Conservation (phyloP, 2,797 vertebrate genomes). For the Onychomys leucogaster region DNA sequence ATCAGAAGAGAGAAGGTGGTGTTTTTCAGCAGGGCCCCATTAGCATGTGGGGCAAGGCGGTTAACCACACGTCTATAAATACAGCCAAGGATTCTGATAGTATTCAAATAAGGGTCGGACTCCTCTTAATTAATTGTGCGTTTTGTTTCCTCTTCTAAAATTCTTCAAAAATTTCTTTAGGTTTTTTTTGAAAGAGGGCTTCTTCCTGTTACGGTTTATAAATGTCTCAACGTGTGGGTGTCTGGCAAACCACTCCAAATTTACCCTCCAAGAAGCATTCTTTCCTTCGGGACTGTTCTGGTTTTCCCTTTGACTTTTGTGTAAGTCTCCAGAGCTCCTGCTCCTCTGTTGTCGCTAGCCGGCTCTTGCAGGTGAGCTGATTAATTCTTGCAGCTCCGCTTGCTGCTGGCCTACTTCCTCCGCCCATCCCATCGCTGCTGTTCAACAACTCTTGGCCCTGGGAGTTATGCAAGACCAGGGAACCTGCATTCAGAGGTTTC, state of each 20-base stretch:
- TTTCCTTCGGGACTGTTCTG: conserved; percentile 70
- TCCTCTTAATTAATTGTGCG: conserved; percentile 56
- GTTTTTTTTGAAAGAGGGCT: conserved; percentile 74
- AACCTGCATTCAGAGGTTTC: conserved; percentile 33
- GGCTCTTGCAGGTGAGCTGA: background rate
- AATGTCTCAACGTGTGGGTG: conserved; percentile 79
- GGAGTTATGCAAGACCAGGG: background rate
- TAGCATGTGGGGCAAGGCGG: background rate
- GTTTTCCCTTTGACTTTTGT: conserved; percentile 69
- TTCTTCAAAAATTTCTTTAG: conserved; percentile 54
- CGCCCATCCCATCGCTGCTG: background rate
- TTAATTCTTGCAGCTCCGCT: conserved; percentile 24
- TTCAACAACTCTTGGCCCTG: background rate
- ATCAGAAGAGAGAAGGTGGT: background rate
- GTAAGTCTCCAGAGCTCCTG: conserved; percentile 10
- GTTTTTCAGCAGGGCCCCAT: background rate
- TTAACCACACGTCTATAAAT: conserved; percentile 19
- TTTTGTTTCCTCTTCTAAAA: conserved; percentile 69
- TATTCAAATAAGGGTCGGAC: background rate
- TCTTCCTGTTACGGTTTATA: conserved; percentile 79
- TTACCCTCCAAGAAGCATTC: conserved; percentile 70
- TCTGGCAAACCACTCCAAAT: conserved; percentile 76
- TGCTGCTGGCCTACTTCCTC: conserved; percentile 42
- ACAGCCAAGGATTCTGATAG: conserved; percentile 6
- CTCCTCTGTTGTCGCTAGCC: conserved; percentile 6